Conservation (phyloP, 2,888 invertebrate genomes). For the Drosophila mercatorum region DNA sequence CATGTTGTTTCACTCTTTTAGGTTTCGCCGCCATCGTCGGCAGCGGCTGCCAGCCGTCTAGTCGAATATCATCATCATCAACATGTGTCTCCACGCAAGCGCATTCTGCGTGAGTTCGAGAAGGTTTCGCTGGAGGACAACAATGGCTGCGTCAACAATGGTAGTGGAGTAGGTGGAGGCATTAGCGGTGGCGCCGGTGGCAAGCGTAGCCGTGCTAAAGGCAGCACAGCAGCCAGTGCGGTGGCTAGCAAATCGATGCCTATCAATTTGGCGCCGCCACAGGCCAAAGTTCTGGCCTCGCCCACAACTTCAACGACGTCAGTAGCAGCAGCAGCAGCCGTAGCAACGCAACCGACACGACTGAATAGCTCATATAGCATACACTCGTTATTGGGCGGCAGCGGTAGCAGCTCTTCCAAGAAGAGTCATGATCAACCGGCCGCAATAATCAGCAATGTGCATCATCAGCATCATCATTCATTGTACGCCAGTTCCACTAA, state of each 20-base stretch:
- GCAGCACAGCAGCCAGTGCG: constrained; percentile 27
- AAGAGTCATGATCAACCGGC: constrained; percentile 67
- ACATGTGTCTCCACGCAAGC: constrained; percentile 89
- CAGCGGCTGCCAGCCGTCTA: constrained; percentile 80
- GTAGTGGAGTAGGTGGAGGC: constrained; percentile 83
- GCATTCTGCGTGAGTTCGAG: constrained; percentile 92
- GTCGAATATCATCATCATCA: constrained; percentile 84
- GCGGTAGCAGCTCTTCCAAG: constrained; percentile 60
- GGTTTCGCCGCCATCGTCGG: constrained; percentile 80
- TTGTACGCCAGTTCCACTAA: constrained; percentile 79
- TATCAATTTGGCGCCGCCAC: constrained; percentile 68
- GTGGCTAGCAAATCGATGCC: constrained; percentile 53
- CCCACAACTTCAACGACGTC: constrained; percentile 37
- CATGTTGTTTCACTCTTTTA: constrained; percentile 30
- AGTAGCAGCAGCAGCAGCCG: constrained; percentile 34
- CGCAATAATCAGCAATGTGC: constrained; percentile 76
- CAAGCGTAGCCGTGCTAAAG: constrained; percentile 86
- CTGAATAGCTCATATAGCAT: constrained; percentile 92
- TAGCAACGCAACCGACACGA: constrained; percentile 71
- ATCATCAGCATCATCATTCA: constrained; percentile 64
- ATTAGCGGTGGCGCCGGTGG: constrained; percentile 81
- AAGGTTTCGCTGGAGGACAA: constrained; percentile 88
- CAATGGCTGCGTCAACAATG: constrained; percentile 81
- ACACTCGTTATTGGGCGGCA: constrained; percentile 90
- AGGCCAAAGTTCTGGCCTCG: constrained; percentile 47